Conservation (phyloP, 1,140 invertebrate species). For the Macrostomum lignano region DNA sequence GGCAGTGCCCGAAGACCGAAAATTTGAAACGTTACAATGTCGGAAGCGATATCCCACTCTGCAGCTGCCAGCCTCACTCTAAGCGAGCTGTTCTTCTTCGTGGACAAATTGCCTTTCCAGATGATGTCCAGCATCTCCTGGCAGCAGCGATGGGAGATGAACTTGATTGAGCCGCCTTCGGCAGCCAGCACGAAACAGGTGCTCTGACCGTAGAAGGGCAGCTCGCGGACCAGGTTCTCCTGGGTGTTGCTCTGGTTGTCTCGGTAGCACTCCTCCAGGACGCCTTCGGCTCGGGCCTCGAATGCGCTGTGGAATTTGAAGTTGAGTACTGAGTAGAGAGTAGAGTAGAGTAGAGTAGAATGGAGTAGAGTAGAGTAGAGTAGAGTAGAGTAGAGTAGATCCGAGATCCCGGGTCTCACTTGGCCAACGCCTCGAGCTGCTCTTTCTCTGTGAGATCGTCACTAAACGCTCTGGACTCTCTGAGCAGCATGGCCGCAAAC, state of each 20-base stretch:
- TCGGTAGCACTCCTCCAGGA: constrained; percentile 19
- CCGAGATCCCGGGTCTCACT: too few relatives aligned
- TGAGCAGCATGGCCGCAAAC: constrained; percentile 14
- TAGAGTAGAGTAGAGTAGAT: too few relatives aligned
- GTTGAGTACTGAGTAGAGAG: background rate
- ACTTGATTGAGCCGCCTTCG: constrained; percentile 20
- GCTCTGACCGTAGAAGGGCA: constrained; percentile 16
- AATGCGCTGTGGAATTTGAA: constrained; percentile 12
- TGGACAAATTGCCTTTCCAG: constrained; percentile 16
- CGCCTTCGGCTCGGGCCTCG: constrained; percentile 16
- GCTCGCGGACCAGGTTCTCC: constrained; percentile 14
- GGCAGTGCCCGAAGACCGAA: too few relatives aligned
- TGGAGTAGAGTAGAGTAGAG: too few relatives aligned
- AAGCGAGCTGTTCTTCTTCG: too few relatives aligned
- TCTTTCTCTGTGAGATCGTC: background rate
- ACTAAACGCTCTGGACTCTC: constrained; percentile 9
- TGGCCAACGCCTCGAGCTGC: background rate
- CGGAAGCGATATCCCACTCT: too few relatives aligned
- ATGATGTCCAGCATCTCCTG: constrained; percentile 20
- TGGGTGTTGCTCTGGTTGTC: constrained; percentile 17
- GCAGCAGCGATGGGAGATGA: constrained; percentile 21
- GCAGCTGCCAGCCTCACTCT: too few relatives aligned
- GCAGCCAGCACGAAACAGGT: constrained; percentile 20
- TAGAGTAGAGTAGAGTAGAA: too few relatives aligned
- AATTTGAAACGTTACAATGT: too few relatives aligned